Evolutionary conservation across 1,140 invertebrate species (phyloP).

Genomic region (Drosophila kohkoa): DNA sequence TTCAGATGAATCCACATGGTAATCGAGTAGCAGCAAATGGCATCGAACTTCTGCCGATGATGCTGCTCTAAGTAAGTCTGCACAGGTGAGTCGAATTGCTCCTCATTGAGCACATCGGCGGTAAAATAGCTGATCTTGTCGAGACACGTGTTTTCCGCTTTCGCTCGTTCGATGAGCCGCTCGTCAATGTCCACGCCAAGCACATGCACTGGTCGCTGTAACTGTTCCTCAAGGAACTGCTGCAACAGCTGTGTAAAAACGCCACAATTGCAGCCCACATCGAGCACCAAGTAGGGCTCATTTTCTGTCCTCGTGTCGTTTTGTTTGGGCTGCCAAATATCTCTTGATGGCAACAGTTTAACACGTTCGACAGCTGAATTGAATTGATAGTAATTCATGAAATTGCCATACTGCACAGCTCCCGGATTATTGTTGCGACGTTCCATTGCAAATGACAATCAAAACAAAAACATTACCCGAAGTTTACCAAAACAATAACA

Average conservation of each 20-base stretch:
- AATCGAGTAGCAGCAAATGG: constrained; percentile 92
- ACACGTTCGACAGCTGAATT: constrained; percentile 89
- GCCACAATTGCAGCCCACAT: constrained; percentile 93
- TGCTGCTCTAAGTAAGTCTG: constrained; percentile 84
- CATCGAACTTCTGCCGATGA: constrained; percentile 87
- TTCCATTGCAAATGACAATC: constrained; percentile 40
- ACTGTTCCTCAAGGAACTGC: constrained; percentile 44
- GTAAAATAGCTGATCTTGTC: constrained; percentile 86
- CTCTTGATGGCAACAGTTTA: constrained; percentile 86
- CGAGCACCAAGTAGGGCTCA: constrained; percentile 87
- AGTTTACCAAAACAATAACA: background rate
- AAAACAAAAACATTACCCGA: background rate
- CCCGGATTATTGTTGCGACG: constrained; percentile 87
- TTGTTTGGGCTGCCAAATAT: constrained; percentile 85
- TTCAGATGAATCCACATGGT: constrained; percentile 96
- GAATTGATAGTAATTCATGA: constrained; percentile 94
- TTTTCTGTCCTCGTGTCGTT: background rate
- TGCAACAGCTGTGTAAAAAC: constrained; percentile 88
- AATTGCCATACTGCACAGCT: constrained; percentile 91
- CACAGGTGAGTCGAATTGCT: constrained; percentile 78
- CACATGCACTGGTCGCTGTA: constrained; percentile 85
- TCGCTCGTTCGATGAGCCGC: constrained; percentile 89
- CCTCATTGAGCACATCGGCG: constrained; percentile 87
- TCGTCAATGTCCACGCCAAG: constrained; percentile 92
- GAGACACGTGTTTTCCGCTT: constrained; percentile 85